Conservation (phyloP, 2,888 invertebrate genomes). For the Sepioteuthis lessoniana region DNA sequence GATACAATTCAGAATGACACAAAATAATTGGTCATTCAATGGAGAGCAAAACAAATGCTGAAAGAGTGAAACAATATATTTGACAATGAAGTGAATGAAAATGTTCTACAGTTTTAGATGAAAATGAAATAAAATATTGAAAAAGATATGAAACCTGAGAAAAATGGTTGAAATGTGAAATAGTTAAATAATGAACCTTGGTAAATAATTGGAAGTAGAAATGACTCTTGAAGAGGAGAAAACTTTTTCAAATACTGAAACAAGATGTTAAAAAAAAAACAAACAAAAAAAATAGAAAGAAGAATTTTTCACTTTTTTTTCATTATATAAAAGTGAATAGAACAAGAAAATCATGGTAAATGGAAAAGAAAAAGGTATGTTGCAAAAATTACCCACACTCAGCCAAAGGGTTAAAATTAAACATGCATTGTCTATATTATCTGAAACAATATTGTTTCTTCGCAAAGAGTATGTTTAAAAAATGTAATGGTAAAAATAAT, state of each 20-base stretch:
- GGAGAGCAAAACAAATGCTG: not conserved
- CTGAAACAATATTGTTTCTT: not conserved
- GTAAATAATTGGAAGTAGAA: too few relatives aligned
- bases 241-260: not conserved
- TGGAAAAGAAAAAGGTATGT: conserved; percentile 34
- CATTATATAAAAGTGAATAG: not conserved
- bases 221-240: not conserved
- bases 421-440: not conserved
- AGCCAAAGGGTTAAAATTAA: conserved; percentile 43
- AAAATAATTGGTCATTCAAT: not conserved
- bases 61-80: not conserved
- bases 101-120: not conserved
- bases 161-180: not conserved
- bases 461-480: not conserved
- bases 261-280: not conserved
- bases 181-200: not conserved
- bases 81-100: not conserved
- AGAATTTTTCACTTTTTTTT: not conserved
- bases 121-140: not conserved
- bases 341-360: too few relatives aligned
- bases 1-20: not conserved
- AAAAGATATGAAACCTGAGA: not conserved
- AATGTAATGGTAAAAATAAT: not conserved
- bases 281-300: not conserved
- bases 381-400: conserved; percentile 40